Base-by-base conservation (phyloP, 2,797 vertebrate genomes). In the Nasua narica region DNA sequence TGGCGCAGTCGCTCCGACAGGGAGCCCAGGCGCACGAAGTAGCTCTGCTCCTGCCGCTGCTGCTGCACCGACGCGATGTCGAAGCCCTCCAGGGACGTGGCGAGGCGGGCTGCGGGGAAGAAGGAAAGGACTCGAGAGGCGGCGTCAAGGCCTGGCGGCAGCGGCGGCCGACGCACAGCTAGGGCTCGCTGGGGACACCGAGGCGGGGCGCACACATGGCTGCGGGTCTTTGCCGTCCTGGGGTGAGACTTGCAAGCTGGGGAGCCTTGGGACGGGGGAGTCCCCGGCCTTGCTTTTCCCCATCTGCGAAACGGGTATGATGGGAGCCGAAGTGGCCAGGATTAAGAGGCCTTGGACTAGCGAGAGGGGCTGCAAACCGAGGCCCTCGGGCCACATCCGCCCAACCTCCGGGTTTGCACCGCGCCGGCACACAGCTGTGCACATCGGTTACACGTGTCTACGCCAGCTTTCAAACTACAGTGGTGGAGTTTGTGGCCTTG, bases 21-120 rank as follows among this genome's bases (percentile, higher is more conserved):
- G 15, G 99, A 99, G 1, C 99, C 99, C 98, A 99, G 98, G 4
- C 99, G 99, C 70, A 99, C 99, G 4, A 99, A 99, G 98, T 99
- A 99, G 97, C 99, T 99, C 94, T 97, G 97, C 56, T 98, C 95
- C 96, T 88, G 90, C 77, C 65, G 97, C 97, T 99, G 99, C 93
- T 98, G 98, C 82, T 98, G 97, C 94, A 98, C 82, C 0, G 98
- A 97, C 2, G 98, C 97, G 69, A 98, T 32, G 12, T 98, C 99
- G 3, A 48, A 86, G 0, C 98, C 98, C 65, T 98, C 97, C 1
- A 97, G 94, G 3, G 97, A 60, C 0, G 98, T 94, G 74, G 98
- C 98, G 69, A 99, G 98, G 95, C 99, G 97, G 60, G 99, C 99
- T 98, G 99, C 25, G 32, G 98, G 98, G 14, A 91, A 96, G 77